phyloP scores from a whole-genome alignment of 2,888 invertebrate genomes.

The Leptopilina myrica region DNA sequence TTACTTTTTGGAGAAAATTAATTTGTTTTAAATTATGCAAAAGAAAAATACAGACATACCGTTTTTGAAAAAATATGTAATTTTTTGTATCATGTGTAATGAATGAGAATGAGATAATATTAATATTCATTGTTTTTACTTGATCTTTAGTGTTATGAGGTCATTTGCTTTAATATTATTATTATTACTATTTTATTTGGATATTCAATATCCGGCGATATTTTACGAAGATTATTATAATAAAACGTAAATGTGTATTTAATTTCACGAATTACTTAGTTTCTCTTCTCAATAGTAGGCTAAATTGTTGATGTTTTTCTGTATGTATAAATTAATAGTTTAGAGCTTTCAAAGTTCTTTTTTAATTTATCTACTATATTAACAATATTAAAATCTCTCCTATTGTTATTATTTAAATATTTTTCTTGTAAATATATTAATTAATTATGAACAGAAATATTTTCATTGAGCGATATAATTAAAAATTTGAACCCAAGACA shows the following conservation, averaged over 20 bases:
- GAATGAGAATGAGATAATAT: conserved; percentile 9
- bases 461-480: conserved; percentile 68
- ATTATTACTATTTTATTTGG: neutral
- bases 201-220: neutral
- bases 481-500: conserved; percentile 61
- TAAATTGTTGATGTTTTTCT: no score
- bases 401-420: no score
- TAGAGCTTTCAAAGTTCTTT: no score
- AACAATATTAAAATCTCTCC: no score
- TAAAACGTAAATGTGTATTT: neutral
- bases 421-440: neutral
- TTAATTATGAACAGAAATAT: conserved; percentile 64
- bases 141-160: neutral
- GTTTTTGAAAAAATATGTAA: neutral
- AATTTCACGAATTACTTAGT: no score
- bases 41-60: neutral
- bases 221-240: neutral
- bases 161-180: neutral
- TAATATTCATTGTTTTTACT: neutral
- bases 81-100: neutral
- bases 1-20: neutral
- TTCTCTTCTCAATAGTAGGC: no score
- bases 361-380: no score
- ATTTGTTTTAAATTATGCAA: neutral
- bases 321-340: no score